These are phyloP conservation scores for Oncorhynchus mykiss DNA, from an alignment of 2,113 vertebrate species.

Conservation along the genomic window DNA sequence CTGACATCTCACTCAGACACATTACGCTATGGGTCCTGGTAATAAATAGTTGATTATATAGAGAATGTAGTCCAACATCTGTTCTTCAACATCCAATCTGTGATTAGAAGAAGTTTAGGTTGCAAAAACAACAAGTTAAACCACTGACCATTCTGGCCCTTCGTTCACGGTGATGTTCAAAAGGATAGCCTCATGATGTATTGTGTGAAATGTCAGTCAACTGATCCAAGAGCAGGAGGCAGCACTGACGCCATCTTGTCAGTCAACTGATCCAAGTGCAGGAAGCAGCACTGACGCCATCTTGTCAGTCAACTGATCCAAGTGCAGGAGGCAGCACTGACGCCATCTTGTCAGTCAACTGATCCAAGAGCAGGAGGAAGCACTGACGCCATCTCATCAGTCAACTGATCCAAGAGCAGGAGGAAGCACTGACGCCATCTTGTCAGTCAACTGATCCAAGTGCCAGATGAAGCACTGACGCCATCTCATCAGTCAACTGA, in stretches of 20 bases:
- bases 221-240: background rate
- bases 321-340: background rate
- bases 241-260: too few species aligned
- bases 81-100: too few species aligned
- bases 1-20: constrained; percentile 41
- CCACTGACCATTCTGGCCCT: too few species aligned
- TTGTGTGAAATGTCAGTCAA: background rate
- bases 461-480: background rate
- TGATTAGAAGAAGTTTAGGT: background rate
- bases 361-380: background rate
- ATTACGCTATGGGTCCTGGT: too few species aligned
- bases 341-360: background rate
- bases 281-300: background rate
- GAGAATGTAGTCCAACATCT: too few species aligned
- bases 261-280: background rate
- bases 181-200: too few species aligned
- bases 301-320: background rate
- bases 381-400: too few species aligned
- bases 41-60: too few species aligned
- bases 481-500: too few species aligned
- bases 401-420: background rate
- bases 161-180: too few species aligned
- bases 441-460: background rate
- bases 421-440: too few species aligned
- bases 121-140: background rate